Evolutionary conservation across 2,113 vertebrate genomes (phyloP).

Genomic region (Menura novaehollandiae): DNA sequence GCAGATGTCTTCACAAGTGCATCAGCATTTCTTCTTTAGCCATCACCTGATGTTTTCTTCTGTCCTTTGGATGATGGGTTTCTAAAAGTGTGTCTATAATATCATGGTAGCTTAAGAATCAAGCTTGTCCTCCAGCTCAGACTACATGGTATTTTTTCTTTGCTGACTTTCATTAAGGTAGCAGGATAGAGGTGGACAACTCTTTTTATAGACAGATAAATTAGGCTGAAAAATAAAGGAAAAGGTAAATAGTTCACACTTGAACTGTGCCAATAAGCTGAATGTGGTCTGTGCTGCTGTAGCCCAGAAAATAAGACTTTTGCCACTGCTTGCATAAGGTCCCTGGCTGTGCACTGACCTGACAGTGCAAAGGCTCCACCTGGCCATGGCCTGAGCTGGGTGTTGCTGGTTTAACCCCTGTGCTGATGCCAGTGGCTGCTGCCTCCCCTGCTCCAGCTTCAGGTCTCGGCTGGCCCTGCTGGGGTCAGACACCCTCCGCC

Average conservation of each 20-base stretch:
- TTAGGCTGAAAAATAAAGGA: not conserved
- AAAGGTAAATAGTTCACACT: not conserved
- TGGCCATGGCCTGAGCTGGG: accelerated
- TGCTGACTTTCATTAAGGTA: not conserved
- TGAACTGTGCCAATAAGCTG: not conserved
- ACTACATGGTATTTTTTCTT: not conserved
- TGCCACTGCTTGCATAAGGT: not conserved
- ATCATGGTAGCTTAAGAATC: not conserved
- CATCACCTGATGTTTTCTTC: not conserved
- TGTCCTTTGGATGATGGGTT: not conserved
- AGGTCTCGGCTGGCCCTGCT: not conserved
- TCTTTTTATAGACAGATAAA: not conserved
- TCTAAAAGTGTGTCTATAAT: not conserved
- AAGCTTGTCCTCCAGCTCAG: not conserved
- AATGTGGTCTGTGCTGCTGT: not conserved
- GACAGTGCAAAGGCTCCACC: not conserved
- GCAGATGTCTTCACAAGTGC: not conserved
- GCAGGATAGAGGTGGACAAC: not conserved
- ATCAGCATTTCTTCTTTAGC: not conserved
- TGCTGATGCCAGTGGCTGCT: accelerated
- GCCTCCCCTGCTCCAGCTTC: not conserved
- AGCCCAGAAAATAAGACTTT: not conserved
- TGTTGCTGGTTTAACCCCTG: not conserved
- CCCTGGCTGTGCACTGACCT: no score
- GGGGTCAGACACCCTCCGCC: not conserved